phyloP scores from a whole-genome alignment of 2,797 vertebrate genomes.

The Phoeniculus purpureus region DNA sequence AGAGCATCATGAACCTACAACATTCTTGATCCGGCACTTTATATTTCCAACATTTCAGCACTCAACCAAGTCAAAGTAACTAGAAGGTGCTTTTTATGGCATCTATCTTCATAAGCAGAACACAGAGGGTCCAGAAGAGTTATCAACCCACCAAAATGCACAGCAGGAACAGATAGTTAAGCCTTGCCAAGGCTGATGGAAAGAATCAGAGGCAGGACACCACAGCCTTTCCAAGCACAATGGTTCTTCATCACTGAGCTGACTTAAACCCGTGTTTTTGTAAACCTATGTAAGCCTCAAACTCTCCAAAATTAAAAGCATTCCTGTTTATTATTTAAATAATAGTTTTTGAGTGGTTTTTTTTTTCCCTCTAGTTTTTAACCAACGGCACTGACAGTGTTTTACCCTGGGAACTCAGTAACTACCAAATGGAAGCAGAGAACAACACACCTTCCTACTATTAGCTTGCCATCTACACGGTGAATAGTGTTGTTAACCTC shows the following conservation, averaged over 20 bases:
- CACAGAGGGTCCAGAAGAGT: not conserved
- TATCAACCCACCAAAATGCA: not conserved
- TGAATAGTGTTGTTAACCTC: not conserved
- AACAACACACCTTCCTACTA: not conserved
- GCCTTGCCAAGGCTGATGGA: not conserved
- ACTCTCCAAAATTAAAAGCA: not conserved
- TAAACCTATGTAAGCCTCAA: not conserved
- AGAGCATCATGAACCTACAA: not conserved
- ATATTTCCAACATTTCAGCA: not conserved
- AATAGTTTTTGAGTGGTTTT: not conserved
- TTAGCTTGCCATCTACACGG: not conserved
- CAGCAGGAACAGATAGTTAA: not conserved
- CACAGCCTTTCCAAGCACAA: not conserved
- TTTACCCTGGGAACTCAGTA: not conserved
- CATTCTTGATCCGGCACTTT: not conserved
- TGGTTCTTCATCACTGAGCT: not conserved
- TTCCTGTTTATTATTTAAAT: not conserved
- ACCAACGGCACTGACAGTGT: rapidly evolving
- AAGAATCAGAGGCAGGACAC: not conserved
- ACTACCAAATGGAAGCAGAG: not conserved
- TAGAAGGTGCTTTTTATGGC: not conserved
- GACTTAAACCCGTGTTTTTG: not conserved
- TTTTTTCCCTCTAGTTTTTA: not conserved
- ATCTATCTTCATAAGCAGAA: not conserved
- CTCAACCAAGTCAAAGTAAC: not conserved